Evolutionary conservation across 30 jellyfish, hydroid and myxozoan species (phyloP), one percentile per base, ranked within the genome.

Genomic region (Aurelia sp.): DNA sequence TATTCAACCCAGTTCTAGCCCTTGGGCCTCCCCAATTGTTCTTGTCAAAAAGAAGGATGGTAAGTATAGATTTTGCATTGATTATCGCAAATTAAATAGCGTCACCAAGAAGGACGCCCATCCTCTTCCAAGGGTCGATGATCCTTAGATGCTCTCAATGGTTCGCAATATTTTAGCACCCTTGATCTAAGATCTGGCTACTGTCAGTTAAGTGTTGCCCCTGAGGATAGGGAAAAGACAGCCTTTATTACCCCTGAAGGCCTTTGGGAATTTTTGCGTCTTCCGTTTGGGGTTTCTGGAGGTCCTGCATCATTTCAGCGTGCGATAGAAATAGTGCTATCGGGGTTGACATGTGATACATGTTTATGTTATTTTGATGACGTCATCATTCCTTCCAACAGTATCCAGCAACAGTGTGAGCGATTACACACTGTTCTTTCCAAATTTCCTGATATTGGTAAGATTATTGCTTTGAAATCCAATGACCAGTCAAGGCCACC

Each of bases 51-150:
- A 80, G 22, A 27, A 40, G 50, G 72, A 80, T 62, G 90, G 83
- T n/a, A 50, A 70, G 1, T 62, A 8, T 47, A 66, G 91, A 19
- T 67, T 67, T 63, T 84, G 93, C 68, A 75, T 75, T 16, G 86
- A 75, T 53, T 75, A 59, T 53, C 86, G 86, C 63, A 75, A 75
- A 65, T 53, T 84, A 21, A 84, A 84, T 72, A 19, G 22, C 8
- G 80, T 72, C 24, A 76, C 91, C 48, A 87, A 75, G 52, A 47
- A 53, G 41, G 96, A 87, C 74, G 85, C 96, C n/a, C 86, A 87
- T 20, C 96, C 86, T 18, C 86, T 87, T 15, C 85, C 96, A 6
- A 47, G 90, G 80, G 69, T 77, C 4, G 96, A 87, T 75, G 96
- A 77, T 58, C 79, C 67, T 51, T 77, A 9, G 96, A 87, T 55